Percentiles rank a stretch among this genome's conserved stretches.
Evolutionary conservation across 2,888 invertebrate genomes (phyloP).

Genomic region (Phortica okadai): DNA sequence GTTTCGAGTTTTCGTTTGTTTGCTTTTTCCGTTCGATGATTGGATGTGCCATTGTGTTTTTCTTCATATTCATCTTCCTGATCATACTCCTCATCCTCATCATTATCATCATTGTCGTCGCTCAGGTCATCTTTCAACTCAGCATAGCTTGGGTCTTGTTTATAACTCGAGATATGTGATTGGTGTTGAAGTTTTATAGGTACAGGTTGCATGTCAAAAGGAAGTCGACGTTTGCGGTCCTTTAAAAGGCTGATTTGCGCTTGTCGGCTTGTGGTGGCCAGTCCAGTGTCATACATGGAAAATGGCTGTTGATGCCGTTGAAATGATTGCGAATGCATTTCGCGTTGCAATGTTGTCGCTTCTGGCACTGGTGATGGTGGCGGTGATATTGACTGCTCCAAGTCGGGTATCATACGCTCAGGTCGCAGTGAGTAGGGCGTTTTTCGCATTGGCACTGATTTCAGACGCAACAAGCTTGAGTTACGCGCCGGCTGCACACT

Average conservation of each 20-base stretch:
- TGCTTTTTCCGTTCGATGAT: neutral
- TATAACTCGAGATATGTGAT: neutral
- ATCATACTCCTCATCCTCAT: neutral
- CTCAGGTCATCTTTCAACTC: neutral
- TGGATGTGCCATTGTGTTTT: neutral
- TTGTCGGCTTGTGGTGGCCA: constrained; percentile 57
- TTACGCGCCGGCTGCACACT: constrained; percentile 53
- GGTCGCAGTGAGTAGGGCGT: constrained; percentile 67
- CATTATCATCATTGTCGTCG: neutral
- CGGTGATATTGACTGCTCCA: constrained; percentile 63
- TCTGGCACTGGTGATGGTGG: constrained; percentile 55
- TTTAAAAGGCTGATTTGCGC: constrained; percentile 45
- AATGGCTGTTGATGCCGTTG: constrained; percentile 9
- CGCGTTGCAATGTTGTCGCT: constrained; percentile 45
- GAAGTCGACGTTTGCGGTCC: constrained; percentile 52
- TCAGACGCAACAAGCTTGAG: constrained; percentile 52
- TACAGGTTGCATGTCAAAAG: constrained; percentile 42
- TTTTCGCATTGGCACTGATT: constrained; percentile 62
- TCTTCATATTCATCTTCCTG: constrained; percentile 40
- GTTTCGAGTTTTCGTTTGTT: constrained; percentile 50
- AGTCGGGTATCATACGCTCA: constrained; percentile 66
- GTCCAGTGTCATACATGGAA: constrained; percentile 41
- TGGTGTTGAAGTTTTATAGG: constrained; percentile 57
- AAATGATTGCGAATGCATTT: constrained; percentile 36
- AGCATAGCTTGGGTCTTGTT: neutral